phyloP scores from a whole-genome alignment of 1,140 invertebrate species.

The Diplogasteroides magnus region DNA sequence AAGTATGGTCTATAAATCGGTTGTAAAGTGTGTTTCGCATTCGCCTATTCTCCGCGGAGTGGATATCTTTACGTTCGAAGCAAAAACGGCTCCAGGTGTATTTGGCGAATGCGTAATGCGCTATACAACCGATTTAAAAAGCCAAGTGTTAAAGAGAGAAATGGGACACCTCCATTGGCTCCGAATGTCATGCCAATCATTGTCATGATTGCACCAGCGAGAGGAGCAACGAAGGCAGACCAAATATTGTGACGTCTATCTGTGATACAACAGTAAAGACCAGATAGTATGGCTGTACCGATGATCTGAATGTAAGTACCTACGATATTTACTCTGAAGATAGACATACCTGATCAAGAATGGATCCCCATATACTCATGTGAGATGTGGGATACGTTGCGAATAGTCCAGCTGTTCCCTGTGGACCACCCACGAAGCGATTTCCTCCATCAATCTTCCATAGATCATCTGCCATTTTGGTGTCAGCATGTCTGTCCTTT shows the following conservation, averaged over 20 bases:
- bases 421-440: constrained; percentile 46
- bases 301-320: constrained; percentile 63
- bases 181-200: too few relatives aligned
- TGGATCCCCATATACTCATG: constrained; percentile 56
- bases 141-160: too few relatives aligned
- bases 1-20: too few relatives aligned
- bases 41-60: too few relatives aligned
- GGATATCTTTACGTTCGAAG: too few relatives aligned
- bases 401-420: constrained; percentile 62
- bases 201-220: constrained; percentile 62
- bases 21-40: not conserved
- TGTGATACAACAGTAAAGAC: constrained; percentile 61
- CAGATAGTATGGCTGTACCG: constrained; percentile 62
- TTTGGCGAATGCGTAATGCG: too few relatives aligned
- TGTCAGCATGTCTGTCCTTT: constrained; percentile 6
- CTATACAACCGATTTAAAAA: too few relatives aligned
- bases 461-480: constrained; percentile 43
- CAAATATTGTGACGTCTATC: constrained; percentile 61
- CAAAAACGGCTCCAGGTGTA: too few relatives aligned
- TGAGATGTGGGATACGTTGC: constrained; percentile 62
- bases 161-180: too few relatives aligned
- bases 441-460: constrained; percentile 58
- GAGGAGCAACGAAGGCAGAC: constrained; percentile 58
- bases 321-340: too few relatives aligned
- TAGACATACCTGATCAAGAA: constrained; percentile 63